These are phyloP conservation scores for Nephrotoma flavescens DNA, from an alignment of 2,888 invertebrate genomes.

Conservation along the genomic window DNA sequence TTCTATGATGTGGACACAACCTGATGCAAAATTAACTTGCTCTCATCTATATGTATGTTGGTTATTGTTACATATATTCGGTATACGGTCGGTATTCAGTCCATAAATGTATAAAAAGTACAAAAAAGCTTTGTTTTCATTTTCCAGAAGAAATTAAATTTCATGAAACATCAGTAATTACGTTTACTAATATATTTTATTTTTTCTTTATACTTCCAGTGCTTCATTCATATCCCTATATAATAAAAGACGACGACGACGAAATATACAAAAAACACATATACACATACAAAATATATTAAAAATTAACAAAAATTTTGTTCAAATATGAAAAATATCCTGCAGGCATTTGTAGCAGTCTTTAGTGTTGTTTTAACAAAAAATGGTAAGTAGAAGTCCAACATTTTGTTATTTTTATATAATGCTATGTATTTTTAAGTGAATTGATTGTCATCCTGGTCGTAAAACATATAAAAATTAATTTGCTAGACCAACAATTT, in stretches of 20 bases:
- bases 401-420: background rate
- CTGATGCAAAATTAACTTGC: background rate
- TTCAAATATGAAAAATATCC: constrained; percentile 4
- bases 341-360: constrained; percentile 5
- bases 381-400: background rate
- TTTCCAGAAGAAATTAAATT: background rate
- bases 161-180: background rate
- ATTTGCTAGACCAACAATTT: background rate
- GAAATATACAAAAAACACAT: background rate
- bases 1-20: background rate
- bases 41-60: background rate
- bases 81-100: background rate
- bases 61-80: background rate
- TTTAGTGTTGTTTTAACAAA: constrained; percentile 4
- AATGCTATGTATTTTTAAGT: background rate
- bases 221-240: background rate
- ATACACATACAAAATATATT: background rate
- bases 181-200: background rate
- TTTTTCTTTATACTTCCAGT: background rate
- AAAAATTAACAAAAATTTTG: background rate
- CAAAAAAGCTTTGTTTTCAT: background rate
- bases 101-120: too few species aligned
- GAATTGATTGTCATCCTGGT: background rate
- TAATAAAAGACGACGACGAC: background rate
- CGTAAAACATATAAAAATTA: background rate